These are phyloP conservation scores for Thalassaphorura encarpata DNA, from an alignment of 1,140 invertebrate genomes.

Conservation along the genomic window DNA sequence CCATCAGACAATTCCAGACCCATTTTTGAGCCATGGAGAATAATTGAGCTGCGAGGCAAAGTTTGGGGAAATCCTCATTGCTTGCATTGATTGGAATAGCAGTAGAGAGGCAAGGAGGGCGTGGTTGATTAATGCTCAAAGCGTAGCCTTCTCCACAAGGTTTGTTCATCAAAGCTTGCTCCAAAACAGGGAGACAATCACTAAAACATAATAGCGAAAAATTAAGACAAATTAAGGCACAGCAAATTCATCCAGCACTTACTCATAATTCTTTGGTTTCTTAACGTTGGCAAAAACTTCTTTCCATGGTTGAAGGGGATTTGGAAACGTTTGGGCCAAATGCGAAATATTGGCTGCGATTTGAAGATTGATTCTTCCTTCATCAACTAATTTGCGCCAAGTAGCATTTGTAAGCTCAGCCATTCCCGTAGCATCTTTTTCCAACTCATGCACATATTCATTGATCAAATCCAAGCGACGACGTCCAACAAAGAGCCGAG, in stretches of 20 bases:
- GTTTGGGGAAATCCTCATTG: constrained; percentile 20
- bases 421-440: constrained; percentile 3
- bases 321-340: constrained; percentile 39
- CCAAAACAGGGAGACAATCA: constrained; percentile 7
- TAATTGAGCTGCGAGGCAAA: constrained; percentile 26
- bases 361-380: constrained; percentile 54
- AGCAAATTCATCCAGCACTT: constrained; percentile 20
- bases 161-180: constrained; percentile 17
- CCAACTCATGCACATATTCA: constrained; percentile 18
- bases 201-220: not conserved
- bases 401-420: constrained; percentile 4
- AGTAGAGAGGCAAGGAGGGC: constrained; percentile 21
- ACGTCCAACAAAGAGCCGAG: constrained; percentile 29
- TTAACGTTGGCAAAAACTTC: constrained; percentile 26
- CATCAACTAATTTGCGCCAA: constrained; percentile 30
- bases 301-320: constrained; percentile 47
- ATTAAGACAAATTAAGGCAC: not conserved
- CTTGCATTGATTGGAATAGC: constrained; percentile 28
- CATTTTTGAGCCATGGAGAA: constrained; percentile 32
- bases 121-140: constrained; percentile 9
- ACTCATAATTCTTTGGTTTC: constrained; percentile 37
- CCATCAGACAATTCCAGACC: constrained; percentile 24
- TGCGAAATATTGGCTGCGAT: constrained; percentile 58
- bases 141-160: constrained; percentile 14
- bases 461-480: constrained; percentile 26